Percentiles rank a stretch among this genome's conserved stretches.
phyloP scores from a whole-genome alignment of 1,140 invertebrate genomes.

The Eurosta solidaginis region DNA sequence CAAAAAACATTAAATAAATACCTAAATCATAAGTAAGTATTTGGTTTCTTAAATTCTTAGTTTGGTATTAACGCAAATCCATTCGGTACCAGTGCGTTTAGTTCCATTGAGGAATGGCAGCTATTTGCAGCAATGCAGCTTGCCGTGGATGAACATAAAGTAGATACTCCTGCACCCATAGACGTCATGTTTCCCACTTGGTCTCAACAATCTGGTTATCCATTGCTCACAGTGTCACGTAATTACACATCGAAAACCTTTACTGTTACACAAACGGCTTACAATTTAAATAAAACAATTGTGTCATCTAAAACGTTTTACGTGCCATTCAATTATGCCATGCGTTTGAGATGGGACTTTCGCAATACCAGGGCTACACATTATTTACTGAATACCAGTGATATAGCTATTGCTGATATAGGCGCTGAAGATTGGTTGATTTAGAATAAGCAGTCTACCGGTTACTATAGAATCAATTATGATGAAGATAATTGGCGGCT shows the following conservation, averaged over 20 bases:
- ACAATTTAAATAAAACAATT: slow-evolving; percentile 40
- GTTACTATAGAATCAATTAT: slow-evolving; percentile 70
- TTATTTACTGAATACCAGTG: slow-evolving; percentile 37
- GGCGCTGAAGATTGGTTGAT: slow-evolving; percentile 62
- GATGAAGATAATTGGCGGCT: slow-evolving; percentile 65
- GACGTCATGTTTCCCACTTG: slow-evolving; percentile 68
- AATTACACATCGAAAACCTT: slow-evolving; percentile 55
- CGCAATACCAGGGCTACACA: slow-evolving; percentile 56
- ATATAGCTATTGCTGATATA: slow-evolving; percentile 18
- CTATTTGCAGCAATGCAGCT: slow-evolving; percentile 69
- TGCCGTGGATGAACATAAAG: slow-evolving; percentile 59
- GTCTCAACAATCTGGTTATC: slow-evolving; percentile 70
- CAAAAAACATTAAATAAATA: slow-evolving; percentile 78
- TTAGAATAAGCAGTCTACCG: slow-evolving; percentile 67
- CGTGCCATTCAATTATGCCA: slow-evolving; percentile 63
- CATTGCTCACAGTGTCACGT: slow-evolving; percentile 65
- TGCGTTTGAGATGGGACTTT: slow-evolving; percentile 58
- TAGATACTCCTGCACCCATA: slow-evolving; percentile 41
- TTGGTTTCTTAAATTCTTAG: background rate
- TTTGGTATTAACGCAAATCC: background rate
- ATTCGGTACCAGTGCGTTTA: slow-evolving; percentile 50
- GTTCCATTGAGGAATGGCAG: slow-evolving; percentile 67
- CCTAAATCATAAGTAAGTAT: slow-evolving; percentile 66
- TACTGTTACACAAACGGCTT: slow-evolving; percentile 59
- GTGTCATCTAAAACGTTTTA: slow-evolving; percentile 48